These are phyloP conservation scores for Andrena cerasifolii DNA, from an alignment of 1,140 invertebrate species.

Conservation along the genomic window DNA sequence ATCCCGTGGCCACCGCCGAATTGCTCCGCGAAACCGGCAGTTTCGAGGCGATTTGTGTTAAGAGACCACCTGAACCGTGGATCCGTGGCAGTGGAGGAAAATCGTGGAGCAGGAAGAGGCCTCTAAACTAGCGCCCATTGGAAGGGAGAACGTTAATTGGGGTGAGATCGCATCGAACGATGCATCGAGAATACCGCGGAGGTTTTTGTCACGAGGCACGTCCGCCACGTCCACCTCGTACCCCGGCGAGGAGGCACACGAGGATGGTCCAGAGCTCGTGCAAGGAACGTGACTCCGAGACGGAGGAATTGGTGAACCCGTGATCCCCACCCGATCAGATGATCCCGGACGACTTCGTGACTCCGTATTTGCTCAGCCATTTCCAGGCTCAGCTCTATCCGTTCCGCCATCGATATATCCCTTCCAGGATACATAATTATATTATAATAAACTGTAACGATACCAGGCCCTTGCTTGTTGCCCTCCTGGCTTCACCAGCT, in stretches of 20 bases:
- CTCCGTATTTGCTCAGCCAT: conserved; percentile 80
- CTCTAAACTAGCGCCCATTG: neutral
- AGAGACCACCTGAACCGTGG: too few species aligned
- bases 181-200: conserved; percentile 23
- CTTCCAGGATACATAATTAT: conserved; percentile 81
- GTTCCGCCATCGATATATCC: conserved; percentile 67
- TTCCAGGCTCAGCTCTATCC: conserved; percentile 69
- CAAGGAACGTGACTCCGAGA: conserved; percentile 55
- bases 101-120: conserved; percentile 9
- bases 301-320: conserved; percentile 70
- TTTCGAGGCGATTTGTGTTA: too few species aligned
- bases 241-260: conserved; percentile 24
- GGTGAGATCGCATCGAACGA: conserved; percentile 54
- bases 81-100: conserved; percentile 5
- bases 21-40: too few species aligned
- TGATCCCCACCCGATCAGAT: conserved; percentile 69
- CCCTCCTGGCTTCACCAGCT: conserved; percentile 49
- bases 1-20: too few species aligned
- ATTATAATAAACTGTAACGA: conserved; percentile 83
- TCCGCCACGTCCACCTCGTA: conserved; percentile 4
- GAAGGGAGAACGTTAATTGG: conserved; percentile 54
- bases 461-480: conserved; percentile 60
- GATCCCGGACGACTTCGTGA: conserved; percentile 79
- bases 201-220: conserved; percentile 59
- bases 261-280: neutral